Evolutionary conservation across 1,140 invertebrate genomes (phyloP), one percentile per base, ranked within the genome.

Genomic region (Drosophila guanche): DNA sequence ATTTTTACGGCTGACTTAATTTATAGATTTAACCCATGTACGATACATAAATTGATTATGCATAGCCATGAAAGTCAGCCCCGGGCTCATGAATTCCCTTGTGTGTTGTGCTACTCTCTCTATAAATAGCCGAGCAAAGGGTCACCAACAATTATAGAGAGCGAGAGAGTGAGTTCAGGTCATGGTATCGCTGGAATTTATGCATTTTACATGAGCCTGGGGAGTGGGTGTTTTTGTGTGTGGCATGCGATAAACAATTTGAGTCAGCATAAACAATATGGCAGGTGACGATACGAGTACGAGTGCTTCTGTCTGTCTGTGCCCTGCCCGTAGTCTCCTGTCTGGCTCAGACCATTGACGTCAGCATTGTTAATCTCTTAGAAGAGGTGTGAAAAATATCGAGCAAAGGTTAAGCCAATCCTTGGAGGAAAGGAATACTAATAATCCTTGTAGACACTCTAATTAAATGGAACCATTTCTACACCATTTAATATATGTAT

Each of bases 1-100:
- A 72, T 76, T 76, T 80, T 72, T 61, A 80, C 75, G 60, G 42
- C 40, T 63, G 62, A 75, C 74, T 79, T 73, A 79, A 79, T 79
- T 67, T 70, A 67, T 70, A 67, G 69, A 69, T 74, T 70, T 63
- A 69, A 58, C 59, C 59, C 67, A 53, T 42, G n/a, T 23, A 37
- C 33, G 47, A 37, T 37, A 37, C 72, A 71, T 61, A 69, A 83
- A 84, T 83, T 84, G 69, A 84, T 84, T 83, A 83, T 83, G 79
- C 70, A 83, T 71, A 67, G 54, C 65, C 67, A 73, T 72, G 66
- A 59, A 60, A 60, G 45, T 61, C n/a, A 12, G 33, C 10, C 8
- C 33, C 10, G 33, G 33, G 10, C 33, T 10, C 33, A 37, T 12
- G 10, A 1, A 12, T 37, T 37, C 23, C 27, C 41, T 27, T 22